Evolutionary conservation across 2,888 invertebrate species (phyloP).

Genomic region (Hermaeophaga mercurialis): DNA sequence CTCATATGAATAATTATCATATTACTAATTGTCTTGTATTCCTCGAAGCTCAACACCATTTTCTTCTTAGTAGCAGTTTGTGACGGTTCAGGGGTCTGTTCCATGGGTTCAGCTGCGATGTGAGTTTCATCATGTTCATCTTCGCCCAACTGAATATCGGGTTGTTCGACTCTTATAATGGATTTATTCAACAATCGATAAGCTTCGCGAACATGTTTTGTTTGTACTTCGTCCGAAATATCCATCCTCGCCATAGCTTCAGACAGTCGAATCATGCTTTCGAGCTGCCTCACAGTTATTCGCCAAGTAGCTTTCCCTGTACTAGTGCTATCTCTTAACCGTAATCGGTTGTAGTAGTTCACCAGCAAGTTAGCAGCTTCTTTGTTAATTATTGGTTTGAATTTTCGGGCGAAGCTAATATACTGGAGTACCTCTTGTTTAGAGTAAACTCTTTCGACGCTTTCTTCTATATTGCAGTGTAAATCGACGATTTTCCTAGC

Average conservation of each 20-base stretch:
- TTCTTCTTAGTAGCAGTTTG: conserved; percentile 66
- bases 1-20: conserved; percentile 91
- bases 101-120: conserved; percentile 48
- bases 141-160: conserved; percentile 92
- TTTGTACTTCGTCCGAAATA: conserved; percentile 86
- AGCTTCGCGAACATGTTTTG: conserved; percentile 90
- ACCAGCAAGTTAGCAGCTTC: conserved; percentile 86
- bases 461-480: conserved; percentile 83
- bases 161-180: conserved; percentile 96
- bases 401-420: conserved; percentile 94
- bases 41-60: conserved; percentile 85
- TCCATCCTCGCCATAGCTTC: conserved; percentile 97
- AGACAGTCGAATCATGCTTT: conserved; percentile 93
- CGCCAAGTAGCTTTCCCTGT: conserved; percentile 80
- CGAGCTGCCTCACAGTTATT: conserved; percentile 95
- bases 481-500: conserved; percentile 94
- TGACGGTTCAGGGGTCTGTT: conserved; percentile 49
- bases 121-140: conserved; percentile 62
- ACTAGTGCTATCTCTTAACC: conserved; percentile 78
- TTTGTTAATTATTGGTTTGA: conserved; percentile 85
- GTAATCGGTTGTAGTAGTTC: conserved; percentile 79
- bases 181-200: conserved; percentile 89
- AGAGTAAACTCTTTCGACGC: conserved; percentile 79
- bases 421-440: conserved; percentile 91
- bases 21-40: conserved; percentile 91